These are phyloP conservation scores for Tenthredo notha DNA, from an alignment of 2,888 invertebrate species.

Conservation along the genomic window DNA sequence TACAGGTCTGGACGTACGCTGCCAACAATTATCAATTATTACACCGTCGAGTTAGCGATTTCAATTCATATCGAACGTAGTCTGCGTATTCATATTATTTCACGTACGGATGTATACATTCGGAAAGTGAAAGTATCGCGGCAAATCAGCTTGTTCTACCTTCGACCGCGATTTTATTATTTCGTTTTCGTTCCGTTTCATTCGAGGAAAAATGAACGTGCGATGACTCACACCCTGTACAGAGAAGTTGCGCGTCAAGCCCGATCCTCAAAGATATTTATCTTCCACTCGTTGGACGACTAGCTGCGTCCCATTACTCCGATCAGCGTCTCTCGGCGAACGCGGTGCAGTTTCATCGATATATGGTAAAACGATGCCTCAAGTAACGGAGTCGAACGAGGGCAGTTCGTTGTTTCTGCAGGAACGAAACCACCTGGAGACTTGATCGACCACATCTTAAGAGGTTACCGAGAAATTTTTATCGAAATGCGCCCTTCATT, in stretches of 20 bases:
- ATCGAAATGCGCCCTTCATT: neutral
- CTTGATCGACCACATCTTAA: neutral
- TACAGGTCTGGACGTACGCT: conserved; percentile 4
- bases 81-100: neutral
- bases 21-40: conserved; percentile 4
- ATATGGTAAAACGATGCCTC: neutral
- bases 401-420: neutral
- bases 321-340: neutral
- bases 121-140: conserved; percentile 13
- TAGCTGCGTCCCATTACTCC: conserved; percentile 4
- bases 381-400: neutral
- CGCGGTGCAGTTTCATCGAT: neutral
- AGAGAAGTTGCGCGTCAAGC: neutral
- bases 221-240: neutral
- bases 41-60: neutral
- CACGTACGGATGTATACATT: no score
- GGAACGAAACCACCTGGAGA: neutral
- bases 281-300: neutral
- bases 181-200: neutral
- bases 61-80: neutral
- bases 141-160: conserved; percentile 2
- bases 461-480: conserved; percentile 5
- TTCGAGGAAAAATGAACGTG: neutral
- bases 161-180: neutral
- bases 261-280: neutral